Conservation (phyloP, 2,888 invertebrate genomes). For the Ochlodes sylvanus region DNA sequence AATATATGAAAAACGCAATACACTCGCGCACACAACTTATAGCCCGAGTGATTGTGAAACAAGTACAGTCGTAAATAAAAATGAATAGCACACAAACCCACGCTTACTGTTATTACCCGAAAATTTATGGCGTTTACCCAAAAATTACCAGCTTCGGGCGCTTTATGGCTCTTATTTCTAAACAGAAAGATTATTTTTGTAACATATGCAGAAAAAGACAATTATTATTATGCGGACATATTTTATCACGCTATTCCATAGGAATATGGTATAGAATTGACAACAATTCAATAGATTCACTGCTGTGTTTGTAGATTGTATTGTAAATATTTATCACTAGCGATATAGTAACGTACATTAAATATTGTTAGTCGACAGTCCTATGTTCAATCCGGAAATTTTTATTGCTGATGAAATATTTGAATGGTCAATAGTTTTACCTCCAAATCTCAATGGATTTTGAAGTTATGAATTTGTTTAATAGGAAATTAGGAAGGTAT, state of each 20-base stretch:
- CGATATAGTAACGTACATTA: no score
- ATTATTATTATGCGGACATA: not conserved
- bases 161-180: slow-evolving; percentile 48
- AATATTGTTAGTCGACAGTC: no score
- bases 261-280: not conserved
- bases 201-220: slow-evolving; percentile 12
- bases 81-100: slow-evolving; percentile 75
- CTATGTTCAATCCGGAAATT: no score
- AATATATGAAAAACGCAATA: slow-evolving; percentile 74
- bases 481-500: no score
- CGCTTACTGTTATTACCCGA: slow-evolving; percentile 73
- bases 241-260: slow-evolving; percentile 17
- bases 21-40: slow-evolving; percentile 77
- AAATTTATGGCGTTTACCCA: slow-evolving; percentile 76
- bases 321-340: not conserved
- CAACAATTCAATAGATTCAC: not conserved
- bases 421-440: no score
- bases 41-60: slow-evolving; percentile 77
- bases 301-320: not conserved
- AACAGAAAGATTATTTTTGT: slow-evolving; percentile 11
- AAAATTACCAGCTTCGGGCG: slow-evolving; percentile 70
- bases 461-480: no score
- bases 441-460: no score
- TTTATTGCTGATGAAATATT: no score
- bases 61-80: slow-evolving; percentile 83